Evolutionary conservation across 2,888 invertebrate species (phyloP).

Genomic region (Silvanus unidentatus): DNA sequence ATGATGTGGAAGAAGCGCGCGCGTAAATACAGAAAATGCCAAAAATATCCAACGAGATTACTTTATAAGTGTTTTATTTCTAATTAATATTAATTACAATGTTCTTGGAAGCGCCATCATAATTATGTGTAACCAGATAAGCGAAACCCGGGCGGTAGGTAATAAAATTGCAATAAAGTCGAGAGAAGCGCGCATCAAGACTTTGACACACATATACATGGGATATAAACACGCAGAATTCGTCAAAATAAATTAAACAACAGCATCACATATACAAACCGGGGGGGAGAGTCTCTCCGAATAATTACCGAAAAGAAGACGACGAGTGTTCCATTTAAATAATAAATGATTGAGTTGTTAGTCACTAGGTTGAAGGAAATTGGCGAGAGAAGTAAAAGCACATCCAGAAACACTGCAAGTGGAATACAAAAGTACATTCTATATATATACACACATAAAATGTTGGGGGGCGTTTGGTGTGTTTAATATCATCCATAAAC

Average conservation of each 20-base stretch:
- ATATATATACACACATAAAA: no score
- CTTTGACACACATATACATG: no score
- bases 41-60: no score
- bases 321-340: constrained; percentile 31
- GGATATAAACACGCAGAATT: no score
- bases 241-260: no score
- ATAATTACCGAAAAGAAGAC: constrained; percentile 36
- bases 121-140: constrained; percentile 29
- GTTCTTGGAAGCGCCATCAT: constrained; percentile 25
- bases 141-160: constrained; percentile 21
- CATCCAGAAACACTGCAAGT: no score
- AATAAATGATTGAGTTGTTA: constrained; percentile 39
- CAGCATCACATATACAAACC: constrained; percentile 12
- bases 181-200: neutral
- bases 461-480: constrained; percentile 6
- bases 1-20: no score
- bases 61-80: no score
- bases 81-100: constrained; percentile 22
- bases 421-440: no score
- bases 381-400: constrained; percentile 11
- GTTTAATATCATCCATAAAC: constrained; percentile 13
- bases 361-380: constrained; percentile 31
- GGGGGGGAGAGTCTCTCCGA: constrained; percentile 38
- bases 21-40: no score
- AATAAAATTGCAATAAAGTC: constrained; percentile 28